Percentiles rank a stretch among this genome's conserved stretches.
phyloP scores from a whole-genome alignment of 2,888 invertebrate genomes.

The Rotaria magnacalcarata region DNA sequence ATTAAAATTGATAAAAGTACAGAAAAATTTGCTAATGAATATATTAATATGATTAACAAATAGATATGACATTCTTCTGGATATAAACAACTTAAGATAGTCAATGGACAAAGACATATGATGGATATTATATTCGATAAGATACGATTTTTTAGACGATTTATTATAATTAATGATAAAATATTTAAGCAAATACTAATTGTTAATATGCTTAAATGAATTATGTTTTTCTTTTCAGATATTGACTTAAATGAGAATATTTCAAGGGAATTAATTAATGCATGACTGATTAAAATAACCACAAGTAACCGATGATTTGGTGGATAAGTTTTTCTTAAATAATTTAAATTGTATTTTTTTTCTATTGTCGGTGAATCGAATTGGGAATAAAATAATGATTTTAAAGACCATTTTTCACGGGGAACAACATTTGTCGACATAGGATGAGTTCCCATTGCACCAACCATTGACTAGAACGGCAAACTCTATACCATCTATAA shows the following conservation, averaged over 20 bases:
- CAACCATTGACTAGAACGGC: slow-evolving; percentile 8
- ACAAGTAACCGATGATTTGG: neutral
- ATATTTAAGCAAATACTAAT: slow-evolving; percentile 1
- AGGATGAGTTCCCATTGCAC: slow-evolving; percentile 12
- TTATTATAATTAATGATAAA: neutral
- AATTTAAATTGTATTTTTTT: neutral
- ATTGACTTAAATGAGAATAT: neutral
- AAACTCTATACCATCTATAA: slow-evolving; percentile 16
- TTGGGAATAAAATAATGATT: neutral
- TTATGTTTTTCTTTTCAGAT: neutral
- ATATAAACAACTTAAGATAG: neutral
- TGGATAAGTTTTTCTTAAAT: neutral
- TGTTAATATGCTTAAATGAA: neutral
- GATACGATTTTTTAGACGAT: neutral
- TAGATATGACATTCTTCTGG: neutral
- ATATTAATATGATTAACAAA: slow-evolving; percentile 14
- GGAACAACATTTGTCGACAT: neutral
- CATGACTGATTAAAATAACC: neutral
- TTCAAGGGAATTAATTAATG: neutral
- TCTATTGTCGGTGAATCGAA: neutral
- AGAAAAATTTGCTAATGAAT: slow-evolving; percentile 18
- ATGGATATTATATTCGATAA: neutral
- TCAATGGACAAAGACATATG: neutral
- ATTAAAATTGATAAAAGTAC: neutral
- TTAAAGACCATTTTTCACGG: neutral